Evolutionary conservation across 2,888 invertebrate genomes (phyloP).

Genomic region (Phaonia tiefii): DNA sequence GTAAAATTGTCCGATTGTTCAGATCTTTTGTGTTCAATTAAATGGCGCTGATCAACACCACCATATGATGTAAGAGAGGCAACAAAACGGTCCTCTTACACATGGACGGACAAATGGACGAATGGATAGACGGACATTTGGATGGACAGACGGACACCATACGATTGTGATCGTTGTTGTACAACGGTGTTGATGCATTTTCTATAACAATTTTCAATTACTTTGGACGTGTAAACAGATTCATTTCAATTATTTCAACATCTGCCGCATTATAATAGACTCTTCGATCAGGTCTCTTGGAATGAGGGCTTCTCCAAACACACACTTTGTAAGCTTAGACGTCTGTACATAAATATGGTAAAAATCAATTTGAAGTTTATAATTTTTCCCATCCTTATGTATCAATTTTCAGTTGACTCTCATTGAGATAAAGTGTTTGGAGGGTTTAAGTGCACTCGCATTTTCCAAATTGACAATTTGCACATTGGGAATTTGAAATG

Average conservation of each 20-base stretch:
- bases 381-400: background rate
- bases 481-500: slow-evolving; percentile 37
- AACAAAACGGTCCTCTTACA: background rate
- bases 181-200: slow-evolving; percentile 29
- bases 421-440: background rate
- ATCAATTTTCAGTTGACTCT: background rate
- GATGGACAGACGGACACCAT: background rate
- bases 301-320: background rate
- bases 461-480: slow-evolving; percentile 50
- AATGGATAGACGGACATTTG: background rate
- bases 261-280: slow-evolving; percentile 67
- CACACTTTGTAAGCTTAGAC: background rate
- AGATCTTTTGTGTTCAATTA: slow-evolving; percentile 70
- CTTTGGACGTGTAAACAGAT: slow-evolving; percentile 78
- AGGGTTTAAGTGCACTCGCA: too few species aligned
- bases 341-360: background rate
- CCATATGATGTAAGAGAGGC: slow-evolving; percentile 39
- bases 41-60: slow-evolving; percentile 72
- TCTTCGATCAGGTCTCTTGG: background rate
- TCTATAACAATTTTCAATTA: slow-evolving; percentile 73
- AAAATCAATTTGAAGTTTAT: background rate
- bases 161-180: background rate
- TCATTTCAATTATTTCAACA: slow-evolving; percentile 78
- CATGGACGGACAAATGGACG: background rate
- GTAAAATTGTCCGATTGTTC: slow-evolving; percentile 34